A percentile compares a stretch with the other conserved stretches of the same genome.
Conservation (phyloP, 2,888 invertebrate genomes). For the Tridacna crocea region DNA sequence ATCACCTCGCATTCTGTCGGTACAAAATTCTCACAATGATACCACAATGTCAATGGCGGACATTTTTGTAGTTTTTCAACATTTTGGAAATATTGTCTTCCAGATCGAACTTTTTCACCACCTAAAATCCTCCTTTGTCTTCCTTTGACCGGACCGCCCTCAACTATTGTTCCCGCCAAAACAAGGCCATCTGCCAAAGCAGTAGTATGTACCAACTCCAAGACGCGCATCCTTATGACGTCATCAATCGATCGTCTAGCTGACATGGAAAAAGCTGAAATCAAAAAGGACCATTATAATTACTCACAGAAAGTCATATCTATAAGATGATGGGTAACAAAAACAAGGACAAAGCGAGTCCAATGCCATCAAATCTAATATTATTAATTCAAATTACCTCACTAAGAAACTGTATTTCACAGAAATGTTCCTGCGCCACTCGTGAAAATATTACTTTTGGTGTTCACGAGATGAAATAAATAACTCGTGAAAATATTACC, state of each 20-base stretch:
- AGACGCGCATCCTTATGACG: constrained; percentile 38
- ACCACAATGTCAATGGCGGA: constrained; percentile 46
- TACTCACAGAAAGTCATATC: not conserved
- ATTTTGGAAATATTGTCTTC: constrained; percentile 31
- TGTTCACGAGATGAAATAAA: too few species aligned
- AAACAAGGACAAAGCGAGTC: not conserved
- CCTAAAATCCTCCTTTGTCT: constrained; percentile 52
- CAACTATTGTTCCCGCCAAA: constrained; percentile 58
- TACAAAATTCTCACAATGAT: constrained; percentile 46
- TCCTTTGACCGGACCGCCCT: constrained; percentile 56
- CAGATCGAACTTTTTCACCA: constrained; percentile 48
- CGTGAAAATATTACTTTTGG: too few species aligned
- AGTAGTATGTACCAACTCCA: constrained; percentile 38
- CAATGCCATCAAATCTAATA: too few species aligned
- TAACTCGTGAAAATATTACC: too few species aligned
- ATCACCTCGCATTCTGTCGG: constrained; percentile 47
- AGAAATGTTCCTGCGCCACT: too few species aligned
- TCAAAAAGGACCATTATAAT: not conserved
- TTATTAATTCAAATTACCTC: too few species aligned
- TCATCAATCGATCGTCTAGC: constrained; percentile 32
- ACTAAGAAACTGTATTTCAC: too few species aligned
- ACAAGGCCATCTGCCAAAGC: constrained; percentile 50
- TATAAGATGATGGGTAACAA: not conserved
- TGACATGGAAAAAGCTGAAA: constrained; percentile 1
- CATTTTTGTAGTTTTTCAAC: constrained; percentile 38